Evolutionary conservation across 2,113 vertebrate genomes (phyloP).

Genomic region (Zingel zingel): DNA sequence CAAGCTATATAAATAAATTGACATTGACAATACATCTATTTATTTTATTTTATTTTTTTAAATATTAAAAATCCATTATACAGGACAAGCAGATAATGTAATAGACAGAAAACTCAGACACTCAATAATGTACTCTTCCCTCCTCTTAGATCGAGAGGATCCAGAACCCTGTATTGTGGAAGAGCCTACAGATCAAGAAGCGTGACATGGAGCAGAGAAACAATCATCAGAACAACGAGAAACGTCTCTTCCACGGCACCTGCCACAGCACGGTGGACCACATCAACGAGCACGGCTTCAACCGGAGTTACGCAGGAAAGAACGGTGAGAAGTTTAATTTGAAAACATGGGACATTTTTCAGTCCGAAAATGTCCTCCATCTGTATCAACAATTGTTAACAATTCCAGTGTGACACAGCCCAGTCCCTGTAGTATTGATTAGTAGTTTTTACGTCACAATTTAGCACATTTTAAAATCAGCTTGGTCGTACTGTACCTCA

Average conservation of each 20-base stretch:
- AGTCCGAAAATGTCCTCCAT: background rate
- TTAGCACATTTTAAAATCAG: background rate
- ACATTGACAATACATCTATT: no score
- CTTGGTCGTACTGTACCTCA: background rate
- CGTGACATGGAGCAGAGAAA: slow-evolving; percentile 76
- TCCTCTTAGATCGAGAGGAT: slow-evolving; percentile 80
- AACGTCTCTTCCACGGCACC: slow-evolving; percentile 83
- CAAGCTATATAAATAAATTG: no score
- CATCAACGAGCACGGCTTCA: slow-evolving; percentile 82
- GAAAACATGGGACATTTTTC: background rate
- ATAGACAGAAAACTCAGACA: background rate
- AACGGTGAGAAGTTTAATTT: slow-evolving; percentile 75
- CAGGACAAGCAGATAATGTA: background rate
- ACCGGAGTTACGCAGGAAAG: slow-evolving; percentile 82
- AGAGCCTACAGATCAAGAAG: slow-evolving; percentile 75
- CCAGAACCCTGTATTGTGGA: slow-evolving; percentile 81
- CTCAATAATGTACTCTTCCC: background rate
- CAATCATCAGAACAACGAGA: slow-evolving; percentile 76
- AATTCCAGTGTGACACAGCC: background rate
- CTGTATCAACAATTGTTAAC: background rate
- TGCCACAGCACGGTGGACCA: slow-evolving; percentile 25
- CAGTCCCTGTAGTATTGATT: no score
- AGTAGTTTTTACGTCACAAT: background rate
- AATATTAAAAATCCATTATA: background rate
- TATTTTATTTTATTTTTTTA: no score